Evolutionary conservation across 2,888 invertebrate genomes (phyloP).

Genomic region (Exephanes ischioxanthus): DNA sequence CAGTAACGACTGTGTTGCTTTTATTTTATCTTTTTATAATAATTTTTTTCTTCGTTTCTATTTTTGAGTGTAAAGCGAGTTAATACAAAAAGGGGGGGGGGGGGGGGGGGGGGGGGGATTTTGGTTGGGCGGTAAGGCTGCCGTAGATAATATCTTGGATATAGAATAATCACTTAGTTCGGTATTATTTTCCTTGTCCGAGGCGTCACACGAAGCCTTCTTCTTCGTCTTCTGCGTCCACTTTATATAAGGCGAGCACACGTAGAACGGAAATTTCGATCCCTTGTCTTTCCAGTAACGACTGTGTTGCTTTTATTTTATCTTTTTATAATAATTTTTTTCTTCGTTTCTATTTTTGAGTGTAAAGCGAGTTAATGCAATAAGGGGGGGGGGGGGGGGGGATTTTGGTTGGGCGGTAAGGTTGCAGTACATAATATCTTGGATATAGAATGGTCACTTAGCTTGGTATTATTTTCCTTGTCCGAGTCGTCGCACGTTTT

Average conservation of each 20-base stretch:
- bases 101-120: too few species aligned
- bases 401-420: too few species aligned
- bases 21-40: too few species aligned
- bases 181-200: neutral
- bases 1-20: neutral
- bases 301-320: too few species aligned
- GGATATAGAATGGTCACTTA: too few species aligned
- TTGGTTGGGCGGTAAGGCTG: neutral
- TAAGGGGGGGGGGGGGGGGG: too few species aligned
- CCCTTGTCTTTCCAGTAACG: slow-evolving; percentile 25
- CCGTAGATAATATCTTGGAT: neutral
- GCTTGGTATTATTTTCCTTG: too few species aligned
- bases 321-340: too few species aligned
- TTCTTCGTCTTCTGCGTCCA: slow-evolving; percentile 43
- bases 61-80: neutral
- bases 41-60: neutral
- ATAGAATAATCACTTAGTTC: neutral
- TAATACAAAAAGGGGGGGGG: neutral
- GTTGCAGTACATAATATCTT: too few species aligned
- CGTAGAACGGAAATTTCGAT: slow-evolving; percentile 39
- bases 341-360: neutral
- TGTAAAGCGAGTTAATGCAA: neutral
- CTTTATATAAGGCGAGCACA: slow-evolving; percentile 38
- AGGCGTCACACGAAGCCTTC: too few species aligned
- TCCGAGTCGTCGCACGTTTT: too few species aligned